Evolutionary conservation across 2,888 invertebrate genomes (phyloP).

Genomic region (Dynastes tityus): DNA sequence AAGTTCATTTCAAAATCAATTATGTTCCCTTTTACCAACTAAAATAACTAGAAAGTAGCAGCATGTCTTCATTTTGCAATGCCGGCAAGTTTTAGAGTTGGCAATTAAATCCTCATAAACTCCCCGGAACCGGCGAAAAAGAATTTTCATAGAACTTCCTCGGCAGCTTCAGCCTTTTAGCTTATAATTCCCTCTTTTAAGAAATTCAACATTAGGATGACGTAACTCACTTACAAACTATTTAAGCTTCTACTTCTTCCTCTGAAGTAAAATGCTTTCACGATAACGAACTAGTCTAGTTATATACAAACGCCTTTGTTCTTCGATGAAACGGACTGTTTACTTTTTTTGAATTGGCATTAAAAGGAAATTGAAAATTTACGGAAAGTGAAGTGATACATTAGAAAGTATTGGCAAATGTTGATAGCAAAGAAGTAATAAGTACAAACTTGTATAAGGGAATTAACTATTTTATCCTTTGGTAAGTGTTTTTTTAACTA

Average conservation of each 20-base stretch:
- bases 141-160: conserved; percentile 21
- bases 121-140: conserved; percentile 13
- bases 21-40: not conserved
- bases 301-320: too few species aligned
- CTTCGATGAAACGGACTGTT: too few species aligned
- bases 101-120: conserved; percentile 23
- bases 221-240: conserved; percentile 20
- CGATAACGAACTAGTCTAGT: too few species aligned
- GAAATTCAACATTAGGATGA: conserved; percentile 16
- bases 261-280: not conserved
- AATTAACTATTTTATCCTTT: too few species aligned
- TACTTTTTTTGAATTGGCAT: too few species aligned
- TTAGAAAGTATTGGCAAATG: too few species aligned
- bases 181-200: conserved; percentile 15
- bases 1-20: not conserved
- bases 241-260: not conserved
- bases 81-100: conserved; percentile 3
- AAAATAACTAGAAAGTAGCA: not conserved
- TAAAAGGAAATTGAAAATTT: too few species aligned
- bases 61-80: not conserved
- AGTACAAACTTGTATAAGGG: too few species aligned
- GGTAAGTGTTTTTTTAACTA: too few species aligned
- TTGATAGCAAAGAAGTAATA: too few species aligned
- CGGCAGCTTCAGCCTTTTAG: conserved; percentile 1
- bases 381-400: too few species aligned